These are phyloP conservation scores for Glaucopsyche alexis DNA, from an alignment of 2,888 invertebrate genomes.

Conservation along the genomic window DNA sequence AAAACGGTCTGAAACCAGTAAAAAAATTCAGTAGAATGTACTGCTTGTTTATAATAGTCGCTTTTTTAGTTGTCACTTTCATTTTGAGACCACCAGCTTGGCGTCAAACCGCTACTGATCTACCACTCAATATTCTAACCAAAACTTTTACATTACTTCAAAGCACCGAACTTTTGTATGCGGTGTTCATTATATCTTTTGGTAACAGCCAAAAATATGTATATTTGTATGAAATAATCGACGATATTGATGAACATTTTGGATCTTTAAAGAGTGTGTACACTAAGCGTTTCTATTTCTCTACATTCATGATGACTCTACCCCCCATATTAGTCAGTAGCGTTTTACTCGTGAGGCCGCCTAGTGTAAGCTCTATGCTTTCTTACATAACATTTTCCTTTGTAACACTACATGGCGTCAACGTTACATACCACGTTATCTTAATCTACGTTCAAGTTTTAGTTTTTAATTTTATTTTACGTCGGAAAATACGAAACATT, in stretches of 20 bases:
- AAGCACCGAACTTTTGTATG: conserved; percentile 48
- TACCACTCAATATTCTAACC: conserved; percentile 54
- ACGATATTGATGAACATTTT: conserved; percentile 50
- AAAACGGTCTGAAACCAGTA: conserved; percentile 40
- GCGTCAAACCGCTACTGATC: conserved; percentile 48
- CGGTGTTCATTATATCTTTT: conserved; percentile 46
- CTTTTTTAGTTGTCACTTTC: conserved; percentile 38
- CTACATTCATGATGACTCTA: conserved; percentile 43
- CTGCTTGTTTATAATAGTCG: conserved; percentile 44
- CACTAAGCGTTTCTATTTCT: conserved; percentile 43
- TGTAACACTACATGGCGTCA: conserved; percentile 51
- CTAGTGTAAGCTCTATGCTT: conserved; percentile 36
- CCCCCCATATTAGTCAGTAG: conserved; percentile 42
- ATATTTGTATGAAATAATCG: conserved; percentile 48
- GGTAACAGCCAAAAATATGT: conserved; percentile 46
- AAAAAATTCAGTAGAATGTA: conserved; percentile 46
- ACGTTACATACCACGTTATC: conserved; percentile 47
- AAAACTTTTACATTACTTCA: conserved; percentile 47
- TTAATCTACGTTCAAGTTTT: conserved; percentile 49
- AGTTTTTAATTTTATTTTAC: conserved; percentile 48
- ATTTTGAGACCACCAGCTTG: conserved; percentile 48
- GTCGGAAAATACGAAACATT: conserved; percentile 42
- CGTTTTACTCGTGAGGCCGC: conserved; percentile 44
- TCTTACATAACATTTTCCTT: conserved; percentile 47
- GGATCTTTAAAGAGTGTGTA: conserved; percentile 42